Evolutionary conservation across 2,797 vertebrate genomes (phyloP).

Genomic region (Lagocephalus sceleratus): DNA sequence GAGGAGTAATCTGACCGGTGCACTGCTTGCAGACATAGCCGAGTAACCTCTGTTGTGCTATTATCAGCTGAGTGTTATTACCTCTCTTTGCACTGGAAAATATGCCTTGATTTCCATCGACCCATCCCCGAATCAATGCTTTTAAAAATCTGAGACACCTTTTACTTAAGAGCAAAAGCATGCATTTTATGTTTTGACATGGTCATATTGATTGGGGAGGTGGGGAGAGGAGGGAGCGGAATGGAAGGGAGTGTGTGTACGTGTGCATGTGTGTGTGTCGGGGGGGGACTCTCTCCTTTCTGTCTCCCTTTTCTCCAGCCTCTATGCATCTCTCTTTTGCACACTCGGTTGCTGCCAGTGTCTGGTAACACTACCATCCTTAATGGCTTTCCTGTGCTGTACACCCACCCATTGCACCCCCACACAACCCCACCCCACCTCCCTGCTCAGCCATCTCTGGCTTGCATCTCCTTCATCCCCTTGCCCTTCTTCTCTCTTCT

Average conservation of each 20-base stretch:
- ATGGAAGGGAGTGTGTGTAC: constrained; percentile 37
- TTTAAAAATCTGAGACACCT: constrained; percentile 98
- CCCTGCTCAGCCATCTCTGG: constrained; percentile 27
- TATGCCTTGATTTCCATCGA: constrained; percentile 90
- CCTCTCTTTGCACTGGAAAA: constrained; percentile 86
- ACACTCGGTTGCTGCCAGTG: constrained; percentile 74
- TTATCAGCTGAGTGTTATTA: constrained; percentile 89
- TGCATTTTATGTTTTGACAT: constrained; percentile 99
- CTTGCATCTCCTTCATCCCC: constrained; percentile 24
- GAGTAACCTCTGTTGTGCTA: constrained; percentile 78
- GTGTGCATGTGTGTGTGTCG: constrained; percentile 39
- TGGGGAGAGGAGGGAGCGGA: constrained; percentile 32
- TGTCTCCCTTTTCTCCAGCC: constrained; percentile 47
- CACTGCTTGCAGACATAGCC: constrained; percentile 59
- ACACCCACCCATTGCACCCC: constrained; percentile 36
- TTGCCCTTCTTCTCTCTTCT: constrained; percentile 39
- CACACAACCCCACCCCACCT: constrained; percentile 1
- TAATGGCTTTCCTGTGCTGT: constrained; percentile 88
- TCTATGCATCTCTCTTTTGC: constrained; percentile 58
- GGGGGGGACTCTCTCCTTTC: constrained; percentile 55
- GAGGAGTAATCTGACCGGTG: constrained; percentile 68
- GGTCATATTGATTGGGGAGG: constrained; percentile 87
- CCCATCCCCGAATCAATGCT: constrained; percentile 92
- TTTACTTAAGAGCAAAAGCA: constrained; percentile 99
- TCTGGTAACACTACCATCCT: constrained; percentile 87